Percentiles rank a stretch among this genome's conserved stretches.
Conservation (phyloP, 2,888 invertebrate species). For the Portevinia maculata region DNA sequence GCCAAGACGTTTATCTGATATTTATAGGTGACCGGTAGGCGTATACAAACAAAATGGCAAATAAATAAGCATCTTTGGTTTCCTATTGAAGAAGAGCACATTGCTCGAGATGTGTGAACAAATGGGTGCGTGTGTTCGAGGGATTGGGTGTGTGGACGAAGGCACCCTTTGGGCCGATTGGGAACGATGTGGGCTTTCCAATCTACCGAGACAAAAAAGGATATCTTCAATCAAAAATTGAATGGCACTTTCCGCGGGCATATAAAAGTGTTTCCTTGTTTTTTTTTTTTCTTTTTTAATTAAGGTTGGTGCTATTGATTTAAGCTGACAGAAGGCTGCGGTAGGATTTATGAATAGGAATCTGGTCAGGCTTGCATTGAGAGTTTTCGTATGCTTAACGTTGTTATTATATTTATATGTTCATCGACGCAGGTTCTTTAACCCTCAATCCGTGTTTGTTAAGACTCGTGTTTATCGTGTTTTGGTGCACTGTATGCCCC, state of each 20-base stretch:
- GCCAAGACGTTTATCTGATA: conserved; percentile 68
- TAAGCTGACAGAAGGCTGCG: background rate
- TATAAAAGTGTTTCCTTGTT: conserved; percentile 6
- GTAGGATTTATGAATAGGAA: background rate
- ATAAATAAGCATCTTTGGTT: conserved; percentile 64
- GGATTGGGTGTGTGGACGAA: conserved; percentile 63
- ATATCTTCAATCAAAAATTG: conserved; percentile 54
- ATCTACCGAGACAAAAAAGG: conserved; percentile 3
- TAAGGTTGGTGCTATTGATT: background rate
- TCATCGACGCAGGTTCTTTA: no score
- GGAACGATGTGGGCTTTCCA: conserved; percentile 53
- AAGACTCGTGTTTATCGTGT: no score
- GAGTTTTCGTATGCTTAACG: no score
- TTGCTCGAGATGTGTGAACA: conserved; percentile 65
- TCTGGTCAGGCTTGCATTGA: no score
- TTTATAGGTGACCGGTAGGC: conserved; percentile 74
- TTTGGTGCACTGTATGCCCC: no score
- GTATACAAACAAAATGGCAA: conserved; percentile 71
- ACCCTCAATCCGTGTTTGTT: no score
- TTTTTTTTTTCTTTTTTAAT: no score
- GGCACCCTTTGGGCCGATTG: conserved; percentile 50
- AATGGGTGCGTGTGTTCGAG: conserved; percentile 62
- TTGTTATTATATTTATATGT: no score
- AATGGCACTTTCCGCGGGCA: background rate
- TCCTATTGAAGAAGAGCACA: conserved; percentile 31